Conservation (phyloP, 2,797 vertebrate genomes). For the Poecilia picta region DNA sequence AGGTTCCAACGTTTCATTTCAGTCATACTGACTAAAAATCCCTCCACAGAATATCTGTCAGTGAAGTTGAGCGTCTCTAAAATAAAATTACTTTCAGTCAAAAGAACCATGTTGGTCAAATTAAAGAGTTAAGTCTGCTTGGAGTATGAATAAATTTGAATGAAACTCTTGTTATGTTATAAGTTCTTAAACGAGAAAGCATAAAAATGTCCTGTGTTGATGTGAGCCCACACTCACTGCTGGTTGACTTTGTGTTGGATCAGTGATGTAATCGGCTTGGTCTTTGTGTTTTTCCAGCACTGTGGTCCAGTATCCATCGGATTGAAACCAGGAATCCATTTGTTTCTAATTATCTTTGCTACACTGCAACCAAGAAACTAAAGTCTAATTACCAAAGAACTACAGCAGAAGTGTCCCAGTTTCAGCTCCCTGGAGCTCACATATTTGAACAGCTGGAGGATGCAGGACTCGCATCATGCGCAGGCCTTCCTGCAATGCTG, state of each 20-base stretch:
- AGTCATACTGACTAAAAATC: neutral
- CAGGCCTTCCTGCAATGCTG: neutral
- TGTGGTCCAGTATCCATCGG: neutral
- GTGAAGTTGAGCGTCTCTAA: neutral
- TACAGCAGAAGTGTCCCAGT: constrained; percentile 56
- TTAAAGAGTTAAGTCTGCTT: neutral
- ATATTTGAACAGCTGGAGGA: constrained; percentile 11
- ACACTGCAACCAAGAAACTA: constrained; percentile 7
- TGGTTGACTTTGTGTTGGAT: neutral
- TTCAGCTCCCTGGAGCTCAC: constrained; percentile 31
- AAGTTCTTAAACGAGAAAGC: neutral
- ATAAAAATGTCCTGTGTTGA: neutral
- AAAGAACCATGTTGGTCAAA: neutral
- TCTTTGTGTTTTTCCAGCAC: neutral
- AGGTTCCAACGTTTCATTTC: neutral
- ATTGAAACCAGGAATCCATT: neutral
- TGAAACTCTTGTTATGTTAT: neutral
- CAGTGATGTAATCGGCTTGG: neutral
- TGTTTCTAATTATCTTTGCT: neutral
- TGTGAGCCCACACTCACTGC: neutral
- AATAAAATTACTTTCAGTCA: neutral
- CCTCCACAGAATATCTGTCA: neutral
- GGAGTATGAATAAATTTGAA: neutral
- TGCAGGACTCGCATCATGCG: neutral
- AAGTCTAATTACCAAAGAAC: constrained; percentile 56